Evolutionary conservation across 2,888 invertebrate species (phyloP), one percentile per base, ranked within the genome.

Genomic region (Trimorus sp.): DNA sequence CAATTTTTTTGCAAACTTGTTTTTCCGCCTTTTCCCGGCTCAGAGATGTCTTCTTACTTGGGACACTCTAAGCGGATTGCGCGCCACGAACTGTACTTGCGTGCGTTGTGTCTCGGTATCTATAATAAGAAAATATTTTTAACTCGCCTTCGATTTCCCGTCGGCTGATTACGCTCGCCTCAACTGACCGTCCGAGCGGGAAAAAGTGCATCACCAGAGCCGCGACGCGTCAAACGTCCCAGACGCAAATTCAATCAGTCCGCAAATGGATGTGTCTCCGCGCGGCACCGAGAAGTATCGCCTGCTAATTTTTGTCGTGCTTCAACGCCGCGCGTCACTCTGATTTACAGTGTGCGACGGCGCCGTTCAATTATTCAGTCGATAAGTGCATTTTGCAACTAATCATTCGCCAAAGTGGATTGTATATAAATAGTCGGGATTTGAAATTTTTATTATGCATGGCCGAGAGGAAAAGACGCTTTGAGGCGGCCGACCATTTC

Each of bases 121-220:
- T 63, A 63, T 69, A 49, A 62, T 63, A 77, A 63, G 56, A 63
- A 58, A 48, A 69, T 77, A 69, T 77, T 77, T 77, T 63, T 77
- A 69, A 62, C 76, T 77, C 48, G 45, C 69, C 69, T 77, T 77
- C 76, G 63, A 77, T 77, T 77, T 77, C 56, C 63, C 69, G 76
- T 58, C 51, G 16, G 14, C 63, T 70, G 68, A 66, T 75, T 40
- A 66, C 42, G 62, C 40, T 63, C 26, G 26, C 58, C 77, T 77
- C 65, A 58, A 58, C 62, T 37, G 38, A 58, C 62, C 45, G 63
- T 48, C 40, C 40, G n/a, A n/a, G n/a, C n/a, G n/a, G 62, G 63
- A 62, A 59, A 65, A 59, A 36, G 45, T 36, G 8, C 16, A 15
- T 60, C 60, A 69, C 51, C 45, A 45, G 6, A 45, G 45, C 45